These are phyloP conservation scores for Siphamia tubifer DNA, from an alignment of 2,113 vertebrate species.

Conservation along the genomic window DNA sequence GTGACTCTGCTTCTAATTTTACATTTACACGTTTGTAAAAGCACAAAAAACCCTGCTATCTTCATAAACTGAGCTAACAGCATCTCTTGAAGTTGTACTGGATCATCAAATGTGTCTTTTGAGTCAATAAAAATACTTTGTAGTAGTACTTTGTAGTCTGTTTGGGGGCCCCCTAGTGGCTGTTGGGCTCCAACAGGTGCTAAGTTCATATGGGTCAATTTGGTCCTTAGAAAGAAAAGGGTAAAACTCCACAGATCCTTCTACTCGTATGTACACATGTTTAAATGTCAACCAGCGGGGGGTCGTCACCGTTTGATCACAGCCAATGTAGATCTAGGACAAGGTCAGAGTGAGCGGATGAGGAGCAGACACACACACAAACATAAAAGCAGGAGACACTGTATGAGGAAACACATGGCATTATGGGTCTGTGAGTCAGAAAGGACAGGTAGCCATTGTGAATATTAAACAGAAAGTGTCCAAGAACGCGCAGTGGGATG, in stretches of 20 bases:
- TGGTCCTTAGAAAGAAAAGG: slow-evolving; percentile 12
- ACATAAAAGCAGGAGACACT: slow-evolving; percentile 56
- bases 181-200: not conserved
- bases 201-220: not conserved
- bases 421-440: slow-evolving; percentile 36
- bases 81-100: no score
- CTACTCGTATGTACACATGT: slow-evolving; percentile 19
- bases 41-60: no score
- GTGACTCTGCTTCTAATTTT: no score
- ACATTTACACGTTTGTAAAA: no score
- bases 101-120: no score
- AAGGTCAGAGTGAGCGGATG: slow-evolving; percentile 64
- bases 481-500: slow-evolving; percentile 24
- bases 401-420: slow-evolving; percentile 75
- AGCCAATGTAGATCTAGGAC: slow-evolving; percentile 33
- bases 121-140: not conserved
- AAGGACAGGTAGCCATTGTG: slow-evolving; percentile 43
- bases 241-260: not conserved
- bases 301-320: slow-evolving; percentile 49
- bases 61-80: no score
- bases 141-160: not conserved
- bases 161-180: not conserved
- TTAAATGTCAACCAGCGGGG: slow-evolving; percentile 9
- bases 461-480: slow-evolving; percentile 26
- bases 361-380: slow-evolving; percentile 63